phyloP scores from a whole-genome alignment of 2,113 vertebrate genomes.

The Miniopterus natalensis region DNA sequence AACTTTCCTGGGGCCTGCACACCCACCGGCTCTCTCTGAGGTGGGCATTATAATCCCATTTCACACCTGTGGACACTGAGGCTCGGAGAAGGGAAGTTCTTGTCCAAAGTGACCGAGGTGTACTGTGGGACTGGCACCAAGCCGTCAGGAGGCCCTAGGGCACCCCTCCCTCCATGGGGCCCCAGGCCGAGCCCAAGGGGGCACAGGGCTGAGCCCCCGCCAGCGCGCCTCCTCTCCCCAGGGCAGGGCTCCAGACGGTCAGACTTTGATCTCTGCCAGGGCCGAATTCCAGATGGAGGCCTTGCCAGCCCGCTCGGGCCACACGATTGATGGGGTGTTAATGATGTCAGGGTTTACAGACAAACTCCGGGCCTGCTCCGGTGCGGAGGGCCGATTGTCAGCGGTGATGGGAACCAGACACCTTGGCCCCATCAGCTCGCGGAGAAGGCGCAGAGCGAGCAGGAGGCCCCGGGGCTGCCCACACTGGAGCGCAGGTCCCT shows the following conservation, averaged over 20 bases:
- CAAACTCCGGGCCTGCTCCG: constrained; percentile 30
- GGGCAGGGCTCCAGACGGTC: background rate
- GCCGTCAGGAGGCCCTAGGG: background rate
- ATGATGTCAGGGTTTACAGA: constrained; percentile 79
- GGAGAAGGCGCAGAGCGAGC: background rate
- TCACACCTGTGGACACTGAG: background rate
- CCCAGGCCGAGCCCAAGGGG: background rate
- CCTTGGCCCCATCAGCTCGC: background rate
- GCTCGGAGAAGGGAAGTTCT: background rate
- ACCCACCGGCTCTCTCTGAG: background rate
- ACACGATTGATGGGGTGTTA: constrained; percentile 81
- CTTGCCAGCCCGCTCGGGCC: constrained; percentile 23
- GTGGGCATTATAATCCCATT: background rate
- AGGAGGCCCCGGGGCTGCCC: background rate
- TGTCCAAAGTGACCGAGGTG: no score
- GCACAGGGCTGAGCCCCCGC: background rate
- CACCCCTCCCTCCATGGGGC: fast-evolving
- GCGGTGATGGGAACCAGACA: background rate
- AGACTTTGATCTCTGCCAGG: constrained; percentile 77
- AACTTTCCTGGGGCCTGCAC: background rate
- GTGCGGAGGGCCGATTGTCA: constrained; percentile 2
- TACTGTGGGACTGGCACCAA: background rate
- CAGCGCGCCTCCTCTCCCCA: background rate
- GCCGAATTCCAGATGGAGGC: constrained; percentile 81
- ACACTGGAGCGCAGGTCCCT: background rate